Base-by-base conservation (phyloP, 2,113 vertebrate species). In the Platichthys flesus region DNA sequence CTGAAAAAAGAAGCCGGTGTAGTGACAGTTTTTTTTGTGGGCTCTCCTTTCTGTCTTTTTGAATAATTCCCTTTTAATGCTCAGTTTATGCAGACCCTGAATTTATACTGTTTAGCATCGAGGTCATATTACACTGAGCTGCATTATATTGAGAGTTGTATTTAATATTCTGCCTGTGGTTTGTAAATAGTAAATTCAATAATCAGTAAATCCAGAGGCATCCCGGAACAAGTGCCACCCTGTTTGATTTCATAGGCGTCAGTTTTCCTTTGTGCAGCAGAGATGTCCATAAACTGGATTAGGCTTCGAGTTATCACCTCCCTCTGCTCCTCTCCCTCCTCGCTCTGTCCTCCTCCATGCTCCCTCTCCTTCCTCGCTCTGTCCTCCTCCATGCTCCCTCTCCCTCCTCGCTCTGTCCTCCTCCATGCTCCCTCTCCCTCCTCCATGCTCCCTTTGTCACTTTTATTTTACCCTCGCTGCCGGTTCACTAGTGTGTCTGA, bases 1-100 rank as follows among this genome's bases (percentile, higher is more conserved):
- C 58, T 31, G 57, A 80, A 66, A 74, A n/a, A 45, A 60, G 31
- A 72, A 62, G 52, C 47, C 52, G 28, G 21, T 5, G 18, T 15
- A 26, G 59, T 76, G 20, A 59, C 73, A 0, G 26, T 3, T 16
- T 9, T 16, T 18, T 5, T 18, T 51, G 16, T 51, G 31, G 31
- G 6, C 31, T 31, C 31, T 31, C 8, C 31, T 31, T 31, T 31
- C 6, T 0, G 15, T 51, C 47, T 51, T 18, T 47, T 47, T 5
- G 45, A 9, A 37, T 37, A 37, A 37, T 37, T 37, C 35, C 9
- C 3, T 9, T 60, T 31, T 8, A 13, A 58, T 58, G 18, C 12
- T 60, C 28, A 18, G 28, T 21, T 54, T 24, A 26, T 40, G 9
- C 31, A 37, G 10, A 61, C 10, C 5, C 9, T 1, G 35, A 8